Conservation (phyloP, 2,888 invertebrate species). For the Cheilosia pagana region DNA sequence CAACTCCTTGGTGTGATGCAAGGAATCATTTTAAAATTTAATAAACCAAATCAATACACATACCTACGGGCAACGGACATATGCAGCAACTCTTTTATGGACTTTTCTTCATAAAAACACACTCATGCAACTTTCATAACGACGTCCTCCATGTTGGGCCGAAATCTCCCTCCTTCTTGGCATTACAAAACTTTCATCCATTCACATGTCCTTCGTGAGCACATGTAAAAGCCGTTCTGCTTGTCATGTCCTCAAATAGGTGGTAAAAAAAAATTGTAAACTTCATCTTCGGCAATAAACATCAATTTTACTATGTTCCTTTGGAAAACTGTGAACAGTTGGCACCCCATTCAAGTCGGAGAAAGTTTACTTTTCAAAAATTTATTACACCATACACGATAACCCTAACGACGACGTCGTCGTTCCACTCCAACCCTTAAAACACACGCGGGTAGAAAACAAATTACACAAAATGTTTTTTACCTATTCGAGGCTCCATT, state of each 20-base stretch:
- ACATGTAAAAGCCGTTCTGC: slow-evolving; percentile 2
- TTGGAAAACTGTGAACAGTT: slow-evolving; percentile 40
- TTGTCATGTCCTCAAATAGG: slow-evolving; percentile 26
- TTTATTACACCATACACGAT: slow-evolving; percentile 51
- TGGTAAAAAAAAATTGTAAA: slow-evolving; percentile 2
- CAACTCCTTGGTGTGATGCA: not conserved
- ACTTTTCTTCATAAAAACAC: slow-evolving; percentile 23
- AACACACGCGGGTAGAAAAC: not conserved
- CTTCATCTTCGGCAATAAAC: slow-evolving; percentile 56
- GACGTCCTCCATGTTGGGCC: not conserved
- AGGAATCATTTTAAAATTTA: slow-evolving; percentile 21
- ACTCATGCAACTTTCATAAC: slow-evolving; percentile 4
- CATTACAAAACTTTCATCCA: not conserved
- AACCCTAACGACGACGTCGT: not conserved
- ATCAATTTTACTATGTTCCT: slow-evolving; percentile 56
- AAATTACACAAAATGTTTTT: slow-evolving; percentile 42
- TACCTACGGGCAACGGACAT: not conserved
- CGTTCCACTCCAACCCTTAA: not conserved
- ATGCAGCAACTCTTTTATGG: slow-evolving; percentile 15
- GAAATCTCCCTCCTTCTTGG: not conserved
- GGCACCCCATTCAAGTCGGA: slow-evolving; percentile 33
- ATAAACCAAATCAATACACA: slow-evolving; percentile 31
- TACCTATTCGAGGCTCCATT: slow-evolving; percentile 16
- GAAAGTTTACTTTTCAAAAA: slow-evolving; percentile 47
- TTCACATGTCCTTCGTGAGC: not conserved